Evolutionary conservation across 2,797 vertebrate species (phyloP).

Genomic region (Myioborus melanocephalus): DNA sequence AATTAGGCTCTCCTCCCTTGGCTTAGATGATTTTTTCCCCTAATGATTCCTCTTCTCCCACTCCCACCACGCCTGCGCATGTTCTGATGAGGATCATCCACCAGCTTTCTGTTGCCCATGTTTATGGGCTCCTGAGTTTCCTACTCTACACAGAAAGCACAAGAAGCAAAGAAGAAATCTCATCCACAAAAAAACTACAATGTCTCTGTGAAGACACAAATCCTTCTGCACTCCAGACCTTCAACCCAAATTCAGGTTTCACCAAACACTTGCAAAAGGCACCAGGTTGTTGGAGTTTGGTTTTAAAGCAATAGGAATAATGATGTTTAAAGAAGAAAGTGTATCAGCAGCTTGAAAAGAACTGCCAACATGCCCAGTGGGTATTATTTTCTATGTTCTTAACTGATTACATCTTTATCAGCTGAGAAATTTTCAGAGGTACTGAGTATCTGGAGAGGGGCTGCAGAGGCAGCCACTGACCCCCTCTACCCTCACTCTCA

Average conservation of each 20-base stretch:
- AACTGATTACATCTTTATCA: neutral
- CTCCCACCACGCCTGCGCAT: neutral
- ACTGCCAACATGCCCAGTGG: neutral
- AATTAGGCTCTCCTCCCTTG: neutral
- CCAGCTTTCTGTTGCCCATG: neutral
- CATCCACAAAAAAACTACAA: neutral
- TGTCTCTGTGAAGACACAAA: neutral
- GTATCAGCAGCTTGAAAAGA: neutral
- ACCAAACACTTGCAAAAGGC: neutral
- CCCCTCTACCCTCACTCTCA: neutral
- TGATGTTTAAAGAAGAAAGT: neutral
- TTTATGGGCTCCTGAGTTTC: neutral
- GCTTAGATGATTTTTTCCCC: neutral
- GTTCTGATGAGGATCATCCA: neutral
- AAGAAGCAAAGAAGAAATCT: neutral
- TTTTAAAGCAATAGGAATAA: neutral
- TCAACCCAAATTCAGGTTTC: neutral
- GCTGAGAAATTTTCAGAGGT: neutral
- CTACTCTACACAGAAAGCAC: neutral
- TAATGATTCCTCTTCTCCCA: neutral
- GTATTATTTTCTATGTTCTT: neutral
- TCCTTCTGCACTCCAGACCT: neutral
- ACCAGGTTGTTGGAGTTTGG: neutral
- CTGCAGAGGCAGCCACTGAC: neutral
- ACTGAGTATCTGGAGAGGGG: neutral